Evolutionary conservation across 35 echinoderm and acorn worm species (phyloP), one percentile per base, ranked within the genome.

Genomic region (Apostichopus japonicus): DNA sequence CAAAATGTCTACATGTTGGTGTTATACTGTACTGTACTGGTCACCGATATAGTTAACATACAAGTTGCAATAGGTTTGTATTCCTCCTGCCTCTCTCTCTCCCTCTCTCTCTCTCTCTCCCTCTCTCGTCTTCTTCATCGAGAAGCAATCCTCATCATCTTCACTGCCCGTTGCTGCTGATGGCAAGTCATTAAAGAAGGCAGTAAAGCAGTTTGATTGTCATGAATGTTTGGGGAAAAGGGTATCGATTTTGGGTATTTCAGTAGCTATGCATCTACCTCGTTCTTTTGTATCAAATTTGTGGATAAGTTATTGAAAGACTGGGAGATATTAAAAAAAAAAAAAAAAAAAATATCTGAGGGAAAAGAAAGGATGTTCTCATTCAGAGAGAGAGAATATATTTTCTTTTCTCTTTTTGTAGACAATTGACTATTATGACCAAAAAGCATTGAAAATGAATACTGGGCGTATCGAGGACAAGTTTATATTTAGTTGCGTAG

Each of bases 121-220:
- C 2, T 44, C 33, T 44, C 33, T 44, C 33, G 33, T 44, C 33
- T 44, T 44, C 33, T 44, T 44, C 33, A 3, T 44, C 33, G 33
- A 44, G 33, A 44, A 44, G 33, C 33, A 44, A 44, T 44, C 33
- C 33, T 44, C 33, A 44, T 44, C 33, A 44, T 44, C 57, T 61
- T 61, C 57, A 61, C 11, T 75, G 71, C 71, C 33, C 33, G 4
- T 44, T 44, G 33, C 33, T 44, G 33, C 71, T 75, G 71, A 75
- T 75, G 71, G 71, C 71, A 23, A 75, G 71, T 75, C 71, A 75
- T 75, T 75, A 75, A 19, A 75, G n/a, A 75, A 75, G 13, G 71
- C 22, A 75, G 71, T 75, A 75, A 75, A 75, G 71, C 5, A 75
- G 14, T 75, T n/a, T 75, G 71, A 75, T 23, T 75, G 71, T 75